These are phyloP conservation scores for Planiliza haematocheilus DNA, from an alignment of 2,113 vertebrate genomes.

Conservation along the genomic window DNA sequence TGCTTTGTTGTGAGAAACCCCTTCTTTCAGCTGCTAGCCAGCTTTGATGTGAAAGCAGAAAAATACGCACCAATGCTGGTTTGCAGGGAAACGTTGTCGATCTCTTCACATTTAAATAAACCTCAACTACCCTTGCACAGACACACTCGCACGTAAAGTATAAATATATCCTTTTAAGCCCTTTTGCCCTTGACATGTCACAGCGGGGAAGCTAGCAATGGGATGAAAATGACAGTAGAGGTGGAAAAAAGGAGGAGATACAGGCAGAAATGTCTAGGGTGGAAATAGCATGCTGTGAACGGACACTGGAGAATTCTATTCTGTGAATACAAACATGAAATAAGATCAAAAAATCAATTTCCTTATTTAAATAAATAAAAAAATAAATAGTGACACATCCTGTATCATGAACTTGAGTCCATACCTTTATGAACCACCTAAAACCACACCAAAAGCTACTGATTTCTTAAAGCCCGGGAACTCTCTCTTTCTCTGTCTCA, in stretches of 20 bases:
- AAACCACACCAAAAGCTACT: background rate
- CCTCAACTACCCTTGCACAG: background rate
- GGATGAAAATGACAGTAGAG: background rate
- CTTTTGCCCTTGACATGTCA: slow-evolving; percentile 35
- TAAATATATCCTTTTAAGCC: background rate
- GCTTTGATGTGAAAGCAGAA: slow-evolving; percentile 20
- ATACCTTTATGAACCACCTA: background rate
- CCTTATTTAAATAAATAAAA: background rate
- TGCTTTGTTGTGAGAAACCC: background rate
- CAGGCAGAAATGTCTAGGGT: background rate
- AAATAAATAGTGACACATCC: background rate
- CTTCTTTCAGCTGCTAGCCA: slow-evolving; percentile 14
- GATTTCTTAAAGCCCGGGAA: slow-evolving; percentile 7
- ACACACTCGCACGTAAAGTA: too few relatives aligned
- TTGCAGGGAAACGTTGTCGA: slow-evolving; percentile 32
- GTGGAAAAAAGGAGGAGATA: background rate
- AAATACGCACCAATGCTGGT: background rate
- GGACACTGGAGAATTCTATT: background rate
- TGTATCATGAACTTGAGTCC: background rate
- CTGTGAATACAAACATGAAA: background rate
- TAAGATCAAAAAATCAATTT: background rate
- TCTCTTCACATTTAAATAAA: slow-evolving; percentile 27
- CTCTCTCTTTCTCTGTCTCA: slow-evolving; percentile 21
- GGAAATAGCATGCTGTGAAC: background rate
- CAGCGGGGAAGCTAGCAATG: slow-evolving; percentile 21